Base-by-base conservation (phyloP, 1,140 invertebrate genomes). In the Ditylenchus dipsaci region DNA sequence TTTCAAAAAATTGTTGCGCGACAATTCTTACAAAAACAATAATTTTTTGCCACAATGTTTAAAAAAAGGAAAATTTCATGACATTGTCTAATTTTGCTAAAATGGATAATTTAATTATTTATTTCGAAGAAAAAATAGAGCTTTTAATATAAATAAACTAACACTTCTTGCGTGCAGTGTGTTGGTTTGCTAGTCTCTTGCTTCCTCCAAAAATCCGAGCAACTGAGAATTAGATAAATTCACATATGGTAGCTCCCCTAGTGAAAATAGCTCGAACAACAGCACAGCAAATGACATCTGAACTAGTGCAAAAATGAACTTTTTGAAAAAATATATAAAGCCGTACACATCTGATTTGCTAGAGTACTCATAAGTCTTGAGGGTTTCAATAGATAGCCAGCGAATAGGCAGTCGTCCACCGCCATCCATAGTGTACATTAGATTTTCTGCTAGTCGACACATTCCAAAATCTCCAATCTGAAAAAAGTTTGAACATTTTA, bases 321-420 rank as follows among this genome's bases (percentile, higher is more conserved):
- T 9, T 11, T 11, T 23, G 17, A 13, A 13, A 69, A 13, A 13
- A 11, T 29, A 68, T 67, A 21, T 26, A 63, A n/a, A 65, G 33
- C 71, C 73, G 29, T 43, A 74, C 72, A 77, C 76, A 62, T 78
- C 77, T 15, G 69, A 67, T 56, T 78, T 79, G 56, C 68, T 76
- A 11, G 74, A 73, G 57, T 78, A 78, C 58, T 78, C 76, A 49
- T 72, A 79, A 5, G 64, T 64, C n/a, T 72, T 93, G 1, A 97
- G 84, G 0, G 93, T 92, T 84, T 98, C 95, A 0, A 93, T 93
- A 0, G 94, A 93, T 95, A 98, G 97, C 95, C 95, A 98, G 85
- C 96, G 95, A 1, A 98, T 91, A 9, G 58, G 65, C 3, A 68
- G 43, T 86, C 88, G 88, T 86, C 90, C 90, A 84, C 95, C 93